Base-by-base conservation (phyloP, 2,888 invertebrate species). In the Diaperis boleti region DNA sequence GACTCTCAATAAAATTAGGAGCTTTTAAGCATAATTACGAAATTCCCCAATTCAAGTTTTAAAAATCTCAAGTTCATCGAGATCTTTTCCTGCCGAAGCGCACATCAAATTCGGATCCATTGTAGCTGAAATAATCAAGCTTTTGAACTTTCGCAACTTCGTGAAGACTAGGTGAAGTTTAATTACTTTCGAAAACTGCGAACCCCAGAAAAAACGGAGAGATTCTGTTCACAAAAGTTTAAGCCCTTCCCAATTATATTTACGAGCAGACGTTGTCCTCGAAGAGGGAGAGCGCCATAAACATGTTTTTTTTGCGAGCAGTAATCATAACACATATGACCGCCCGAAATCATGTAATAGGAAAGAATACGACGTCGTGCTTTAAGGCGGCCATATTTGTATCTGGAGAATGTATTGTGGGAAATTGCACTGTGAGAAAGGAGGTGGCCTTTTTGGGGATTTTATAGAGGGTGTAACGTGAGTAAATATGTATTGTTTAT, bases 291-390 rank as follows among this genome's bases (percentile, higher is more conserved):
- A 33, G n/a, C 5, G 14, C 41, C 17, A 17, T 41, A 41, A 41
- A 41, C 13, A 41, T 14, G 17, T 11, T 41, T 41, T 41, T 17
- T 17, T 15, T 41, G 17, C 41, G 41, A 8, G 37, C 14, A 37
- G 17, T 41, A 41, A 41, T 41, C 41, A 41, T 41, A 41, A 41
- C 17, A 41, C 15, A 41, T 14, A 17, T 2, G 14, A 31, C 11
- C 11, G 10, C 6, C 37, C 37, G 11, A 37, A 37, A 37, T 37
- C 14, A 37, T 13, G 37, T 7, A 37, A 37, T 7, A 37, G 14
- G 14, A 37, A 37, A 37, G 14, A 37, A 13, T 22, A 22, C 22
- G 22, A 22, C 22, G 22, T 22, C 22, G 22, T 22, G 5, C 22
- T 22, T 22, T 22, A 22, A n/a, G n/a, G n/a, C n/a, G n/a, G n/a